Percentiles rank a stretch among this genome's conserved stretches.
Conservation (phyloP, 2,888 invertebrate species). For the Eucriotettix oculatus region DNA sequence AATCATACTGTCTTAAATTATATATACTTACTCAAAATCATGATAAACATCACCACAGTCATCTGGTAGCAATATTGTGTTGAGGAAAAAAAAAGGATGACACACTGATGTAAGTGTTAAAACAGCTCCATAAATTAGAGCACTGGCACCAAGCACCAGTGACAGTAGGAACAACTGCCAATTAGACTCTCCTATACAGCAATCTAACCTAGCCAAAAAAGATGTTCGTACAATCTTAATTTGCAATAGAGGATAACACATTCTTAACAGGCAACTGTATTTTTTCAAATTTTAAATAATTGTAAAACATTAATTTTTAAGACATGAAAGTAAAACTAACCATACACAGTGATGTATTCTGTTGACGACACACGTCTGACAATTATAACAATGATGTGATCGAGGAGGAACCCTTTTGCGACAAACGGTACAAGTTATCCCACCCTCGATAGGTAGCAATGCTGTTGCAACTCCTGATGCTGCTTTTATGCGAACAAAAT, state of each 20-base stretch:
- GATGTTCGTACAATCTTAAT: no score
- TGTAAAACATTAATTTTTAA: no score
- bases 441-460: conserved; percentile 18
- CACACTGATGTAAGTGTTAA: conserved; percentile 75
- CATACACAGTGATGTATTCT: conserved; percentile 69
- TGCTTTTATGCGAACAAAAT: conserved; percentile 17
- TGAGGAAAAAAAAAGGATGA: conserved; percentile 54
- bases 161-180: conserved; percentile 56
- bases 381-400: conserved; percentile 66
- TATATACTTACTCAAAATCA: conserved; percentile 50
- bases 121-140: conserved; percentile 58
- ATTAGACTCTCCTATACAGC: conserved; percentile 69
- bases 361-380: conserved; percentile 63
- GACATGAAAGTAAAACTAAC: conserved; percentile 26
- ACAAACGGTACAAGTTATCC: conserved; percentile 39
- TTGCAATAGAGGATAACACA: no score
- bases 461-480: conserved; percentile 3
- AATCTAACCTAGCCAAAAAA: conserved; percentile 48
- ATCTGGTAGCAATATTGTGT: conserved; percentile 56
- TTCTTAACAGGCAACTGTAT: no score
- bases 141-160: conserved; percentile 43
- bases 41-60: conserved; percentile 73
- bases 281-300: no score
- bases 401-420: conserved; percentile 44
- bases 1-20: neutral